Evolutionary conservation across 1,140 invertebrate species (phyloP).

Genomic region (Carcinoscorpius rotundicauda): DNA sequence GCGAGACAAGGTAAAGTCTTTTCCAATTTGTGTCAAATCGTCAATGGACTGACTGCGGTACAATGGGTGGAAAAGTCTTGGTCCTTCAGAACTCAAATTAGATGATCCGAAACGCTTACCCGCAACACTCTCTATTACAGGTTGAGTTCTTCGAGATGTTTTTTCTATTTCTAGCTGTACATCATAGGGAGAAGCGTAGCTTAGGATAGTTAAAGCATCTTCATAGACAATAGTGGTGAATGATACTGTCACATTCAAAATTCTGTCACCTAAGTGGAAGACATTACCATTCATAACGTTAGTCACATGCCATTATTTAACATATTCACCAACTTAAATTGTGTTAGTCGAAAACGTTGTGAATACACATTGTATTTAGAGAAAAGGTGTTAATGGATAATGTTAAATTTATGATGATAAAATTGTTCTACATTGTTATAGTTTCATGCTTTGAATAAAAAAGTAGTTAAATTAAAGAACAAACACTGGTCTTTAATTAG

Average conservation of each 20-base stretch:
- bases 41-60: constrained; percentile 55
- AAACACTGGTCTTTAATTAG: too few relatives aligned
- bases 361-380: too few relatives aligned
- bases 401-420: too few relatives aligned
- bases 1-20: neutral
- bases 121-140: constrained; percentile 13
- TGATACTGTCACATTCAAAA: constrained; percentile 69
- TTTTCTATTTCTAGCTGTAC: constrained; percentile 53
- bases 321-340: too few relatives aligned
- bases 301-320: too few relatives aligned
- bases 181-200: constrained; percentile 84
- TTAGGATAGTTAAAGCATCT: constrained; percentile 75
- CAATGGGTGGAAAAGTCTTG: constrained; percentile 46
- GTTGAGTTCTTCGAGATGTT: neutral
- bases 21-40: constrained; percentile 36
- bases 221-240: constrained; percentile 80
- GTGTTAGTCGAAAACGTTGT: too few relatives aligned
- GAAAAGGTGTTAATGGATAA: too few relatives aligned
- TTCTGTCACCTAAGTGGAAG: constrained; percentile 57
- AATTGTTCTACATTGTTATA: too few relatives aligned
- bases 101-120: constrained; percentile 18
- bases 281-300: too few relatives aligned
- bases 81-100: constrained; percentile 11
- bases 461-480: too few relatives aligned
- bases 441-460: too few relatives aligned